These are phyloP conservation scores for Gryllus longicercus DNA, from an alignment of 2,888 invertebrate species.

Conservation along the genomic window DNA sequence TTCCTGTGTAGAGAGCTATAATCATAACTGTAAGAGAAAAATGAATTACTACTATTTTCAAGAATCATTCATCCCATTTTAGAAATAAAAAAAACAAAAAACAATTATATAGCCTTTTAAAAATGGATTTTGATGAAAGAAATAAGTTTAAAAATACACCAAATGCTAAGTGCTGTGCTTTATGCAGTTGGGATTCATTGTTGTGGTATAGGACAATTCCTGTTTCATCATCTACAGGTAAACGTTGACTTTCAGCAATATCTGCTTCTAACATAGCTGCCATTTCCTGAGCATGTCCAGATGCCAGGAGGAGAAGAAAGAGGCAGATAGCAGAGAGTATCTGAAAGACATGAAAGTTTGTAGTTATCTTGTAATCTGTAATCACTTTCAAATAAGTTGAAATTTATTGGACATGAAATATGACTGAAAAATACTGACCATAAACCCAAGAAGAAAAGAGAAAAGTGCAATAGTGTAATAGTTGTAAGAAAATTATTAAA, in stretches of 20 bases:
- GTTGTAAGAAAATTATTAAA: no score
- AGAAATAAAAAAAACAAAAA: no score
- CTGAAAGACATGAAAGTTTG: conserved; percentile 38
- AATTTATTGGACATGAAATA: no score
- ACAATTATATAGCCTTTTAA: no score
- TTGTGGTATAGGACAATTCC: conserved; percentile 39
- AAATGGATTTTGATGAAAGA: neutral
- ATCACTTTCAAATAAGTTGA: no score
- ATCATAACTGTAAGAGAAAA: conserved; percentile 45
- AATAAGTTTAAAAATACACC: conserved; percentile 40
- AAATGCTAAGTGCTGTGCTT: conserved; percentile 48
- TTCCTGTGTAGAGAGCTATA: conserved; percentile 47
- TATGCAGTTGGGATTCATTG: conserved; percentile 48
- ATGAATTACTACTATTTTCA: neutral
- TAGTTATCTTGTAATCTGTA: no score
- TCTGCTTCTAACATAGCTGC: conserved; percentile 49
- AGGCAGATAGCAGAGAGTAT: conserved; percentile 46
- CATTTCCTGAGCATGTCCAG: conserved; percentile 48
- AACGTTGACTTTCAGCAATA: conserved; percentile 46
- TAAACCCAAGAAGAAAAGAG: no score
- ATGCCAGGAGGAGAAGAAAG: conserved; percentile 46
- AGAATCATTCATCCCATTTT: neutral
- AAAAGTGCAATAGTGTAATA: no score
- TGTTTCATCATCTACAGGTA: neutral
- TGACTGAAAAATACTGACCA: no score